Evolutionary conservation across 1,140 invertebrate genomes (phyloP).

Genomic region (Sarcophaga peregrina): DNA sequence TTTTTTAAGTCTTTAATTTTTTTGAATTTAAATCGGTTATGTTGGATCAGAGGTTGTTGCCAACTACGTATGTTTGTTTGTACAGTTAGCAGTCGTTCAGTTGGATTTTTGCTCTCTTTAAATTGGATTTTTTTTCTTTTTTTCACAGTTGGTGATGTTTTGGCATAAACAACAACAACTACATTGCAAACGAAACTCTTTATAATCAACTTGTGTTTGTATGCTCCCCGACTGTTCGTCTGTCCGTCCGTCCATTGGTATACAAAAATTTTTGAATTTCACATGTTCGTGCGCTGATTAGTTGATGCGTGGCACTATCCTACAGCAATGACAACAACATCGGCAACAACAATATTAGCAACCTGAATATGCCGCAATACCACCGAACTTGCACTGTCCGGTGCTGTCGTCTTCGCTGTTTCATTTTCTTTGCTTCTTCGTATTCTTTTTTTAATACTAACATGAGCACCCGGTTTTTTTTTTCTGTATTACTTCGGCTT

Average conservation of each 20-base stretch:
- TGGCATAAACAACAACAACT: neutral
- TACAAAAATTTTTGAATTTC: neutral
- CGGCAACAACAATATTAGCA: neutral
- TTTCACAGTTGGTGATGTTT: neutral
- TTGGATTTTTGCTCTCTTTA: neutral
- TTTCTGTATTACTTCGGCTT: too few species aligned
- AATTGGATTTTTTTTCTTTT: neutral
- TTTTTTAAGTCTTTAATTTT: too few species aligned
- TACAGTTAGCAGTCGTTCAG: neutral
- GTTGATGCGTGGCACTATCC: conserved; percentile 10
- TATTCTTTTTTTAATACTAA: neutral
- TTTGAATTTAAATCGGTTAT: too few species aligned
- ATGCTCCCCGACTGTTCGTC: neutral
- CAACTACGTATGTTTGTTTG: conserved; percentile 27
- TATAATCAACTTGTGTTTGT: neutral
- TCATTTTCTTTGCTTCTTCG: neutral
- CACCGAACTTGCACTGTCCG: too few species aligned
- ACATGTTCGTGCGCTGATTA: neutral
- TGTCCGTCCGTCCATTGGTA: too few species aligned
- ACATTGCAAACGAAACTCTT: neutral
- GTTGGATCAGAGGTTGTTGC: neutral
- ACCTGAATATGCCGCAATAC: too few species aligned
- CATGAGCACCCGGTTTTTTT: too few species aligned
- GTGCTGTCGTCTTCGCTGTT: too few species aligned
- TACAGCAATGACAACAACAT: neutral